Evolutionary conservation across 2,888 invertebrate genomes (phyloP).

Genomic region (Flexamia atlantica): DNA sequence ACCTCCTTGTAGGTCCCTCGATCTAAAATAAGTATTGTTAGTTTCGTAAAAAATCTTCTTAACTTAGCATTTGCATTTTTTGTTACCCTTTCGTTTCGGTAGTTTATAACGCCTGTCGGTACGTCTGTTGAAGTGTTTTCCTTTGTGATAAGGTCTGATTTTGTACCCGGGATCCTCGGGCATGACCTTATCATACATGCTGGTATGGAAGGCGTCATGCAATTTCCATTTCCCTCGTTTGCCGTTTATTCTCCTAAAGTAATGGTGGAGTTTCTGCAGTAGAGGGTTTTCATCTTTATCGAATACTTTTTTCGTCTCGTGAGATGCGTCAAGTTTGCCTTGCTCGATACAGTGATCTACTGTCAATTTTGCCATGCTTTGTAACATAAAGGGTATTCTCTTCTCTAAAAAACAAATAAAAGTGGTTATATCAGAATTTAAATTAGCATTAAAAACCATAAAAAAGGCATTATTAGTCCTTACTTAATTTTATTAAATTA

Average conservation of each 20-base stretch:
- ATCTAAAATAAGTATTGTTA: too few relatives aligned
- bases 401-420: conserved; percentile 1
- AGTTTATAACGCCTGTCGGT: not conserved
- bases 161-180: not conserved
- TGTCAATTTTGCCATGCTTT: conserved; percentile 6
- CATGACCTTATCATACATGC: not conserved
- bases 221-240: conserved; percentile 11
- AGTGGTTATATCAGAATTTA: too few relatives aligned
- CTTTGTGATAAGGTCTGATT: conserved; percentile 27
- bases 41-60: not conserved
- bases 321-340: not conserved
- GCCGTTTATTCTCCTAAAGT: not conserved
- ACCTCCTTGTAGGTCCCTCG: too few relatives aligned
- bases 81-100: not conserved
- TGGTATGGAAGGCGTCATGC: not conserved
- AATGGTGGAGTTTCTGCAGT: not conserved
- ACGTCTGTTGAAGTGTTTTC: not conserved
- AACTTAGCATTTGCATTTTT: not conserved
- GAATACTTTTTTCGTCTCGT: not conserved
- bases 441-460: too few relatives aligned
- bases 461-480: too few relatives aligned
- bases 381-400: not conserved
- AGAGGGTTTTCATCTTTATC: not conserved
- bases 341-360: conserved; percentile 4
- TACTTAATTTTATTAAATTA: too few relatives aligned